Evolutionary conservation across 2,888 invertebrate genomes (phyloP).

Genomic region (Hydroisotoma schaefferi): DNA sequence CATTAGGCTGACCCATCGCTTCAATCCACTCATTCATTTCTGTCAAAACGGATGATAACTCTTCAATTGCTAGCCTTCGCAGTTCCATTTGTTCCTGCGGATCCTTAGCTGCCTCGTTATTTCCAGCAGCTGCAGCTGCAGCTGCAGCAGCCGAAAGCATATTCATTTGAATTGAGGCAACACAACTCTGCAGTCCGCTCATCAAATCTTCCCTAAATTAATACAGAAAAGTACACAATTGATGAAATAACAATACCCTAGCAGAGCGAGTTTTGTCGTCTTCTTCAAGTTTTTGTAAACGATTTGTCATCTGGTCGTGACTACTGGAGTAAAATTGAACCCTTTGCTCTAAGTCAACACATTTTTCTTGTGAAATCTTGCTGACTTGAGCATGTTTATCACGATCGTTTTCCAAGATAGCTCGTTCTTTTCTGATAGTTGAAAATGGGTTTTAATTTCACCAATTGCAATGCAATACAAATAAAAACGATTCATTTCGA

Average conservation of each 20-base stretch:
- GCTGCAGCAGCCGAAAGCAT: conserved; percentile 14
- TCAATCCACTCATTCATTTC: conserved; percentile 42
- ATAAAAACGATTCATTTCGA: too few species aligned
- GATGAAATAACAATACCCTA: conserved; percentile 35
- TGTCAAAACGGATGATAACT: conserved; percentile 31
- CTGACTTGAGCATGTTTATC: conserved; percentile 62
- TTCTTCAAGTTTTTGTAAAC: conserved; percentile 42
- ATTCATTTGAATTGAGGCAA: conserved; percentile 33
- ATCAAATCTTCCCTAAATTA: conserved; percentile 46
- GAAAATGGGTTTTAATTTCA: too few species aligned
- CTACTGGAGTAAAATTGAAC: conserved; percentile 44
- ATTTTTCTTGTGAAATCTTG: conserved; percentile 60
- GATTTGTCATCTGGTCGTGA: conserved; percentile 45
- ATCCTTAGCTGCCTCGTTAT: background rate
- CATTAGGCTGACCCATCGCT: conserved; percentile 2
- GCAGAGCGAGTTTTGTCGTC: conserved; percentile 46
- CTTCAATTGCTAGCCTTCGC: conserved; percentile 29
- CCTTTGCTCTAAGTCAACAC: conserved; percentile 56
- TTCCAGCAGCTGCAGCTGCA: conserved; percentile 4
- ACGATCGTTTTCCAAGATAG: conserved; percentile 62
- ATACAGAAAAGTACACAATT: conserved; percentile 15
- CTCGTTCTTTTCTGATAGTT: conserved; percentile 61
- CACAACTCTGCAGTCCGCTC: conserved; percentile 48
- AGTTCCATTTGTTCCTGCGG: conserved; percentile 22
- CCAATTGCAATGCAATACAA: too few species aligned